These are phyloP conservation scores for Oedothorax gibbosus DNA, from an alignment of 1,140 invertebrate species.

Conservation along the genomic window DNA sequence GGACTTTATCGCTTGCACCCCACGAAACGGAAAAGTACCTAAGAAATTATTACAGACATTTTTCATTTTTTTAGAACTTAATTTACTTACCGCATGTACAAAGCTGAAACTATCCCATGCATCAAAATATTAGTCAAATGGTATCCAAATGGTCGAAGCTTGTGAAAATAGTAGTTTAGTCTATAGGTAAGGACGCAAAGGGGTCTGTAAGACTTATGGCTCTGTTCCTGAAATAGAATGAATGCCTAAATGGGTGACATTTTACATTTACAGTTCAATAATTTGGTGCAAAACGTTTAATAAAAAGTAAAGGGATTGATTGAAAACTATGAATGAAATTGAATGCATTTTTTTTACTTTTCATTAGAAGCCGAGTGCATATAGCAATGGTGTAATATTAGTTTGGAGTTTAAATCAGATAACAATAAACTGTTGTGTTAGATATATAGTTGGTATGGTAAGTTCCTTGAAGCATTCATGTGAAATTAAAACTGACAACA, in stretches of 20 bases:
- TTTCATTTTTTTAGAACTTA: no score
- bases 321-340: not conserved
- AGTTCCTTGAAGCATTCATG: no score
- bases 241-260: not conserved
- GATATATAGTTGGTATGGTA: no score
- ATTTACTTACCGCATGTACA: conserved; percentile 83
- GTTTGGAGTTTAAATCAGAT: no score
- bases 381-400: no score
- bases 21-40: no score
- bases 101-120: conserved; percentile 84
- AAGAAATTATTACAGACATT: no score
- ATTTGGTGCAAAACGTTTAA: not conserved
- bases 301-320: not conserved
- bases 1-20: no score
- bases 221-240: conserved; percentile 80
- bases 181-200: conserved; percentile 91
- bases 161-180: conserved; percentile 88
- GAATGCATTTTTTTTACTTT: conserved; percentile 43
- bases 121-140: conserved; percentile 89
- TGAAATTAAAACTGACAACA: no score
- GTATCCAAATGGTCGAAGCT: conserved; percentile 88
- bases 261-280: not conserved
- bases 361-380: no score
- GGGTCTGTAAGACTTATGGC: conserved; percentile 93
- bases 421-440: no score